Evolutionary conservation across 2,113 vertebrate species (phyloP).

Genomic region (Pandion haliaetus): DNA sequence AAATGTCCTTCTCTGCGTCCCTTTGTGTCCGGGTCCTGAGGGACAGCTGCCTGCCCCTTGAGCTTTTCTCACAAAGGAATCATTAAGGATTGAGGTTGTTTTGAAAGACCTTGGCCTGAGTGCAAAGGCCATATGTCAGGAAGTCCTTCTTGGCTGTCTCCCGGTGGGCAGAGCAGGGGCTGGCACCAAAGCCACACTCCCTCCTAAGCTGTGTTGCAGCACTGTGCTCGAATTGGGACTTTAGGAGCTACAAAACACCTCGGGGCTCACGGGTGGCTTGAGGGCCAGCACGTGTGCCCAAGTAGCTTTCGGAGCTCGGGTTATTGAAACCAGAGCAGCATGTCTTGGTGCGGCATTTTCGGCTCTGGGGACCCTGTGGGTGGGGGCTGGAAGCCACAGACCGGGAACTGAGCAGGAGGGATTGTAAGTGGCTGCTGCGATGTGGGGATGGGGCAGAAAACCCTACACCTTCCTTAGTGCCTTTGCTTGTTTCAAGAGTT

Average conservation of each 20-base stretch:
- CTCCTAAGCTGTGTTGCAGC: accelerated
- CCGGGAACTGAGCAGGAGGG: background rate
- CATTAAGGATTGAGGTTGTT: background rate
- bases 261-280: background rate
- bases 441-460: background rate
- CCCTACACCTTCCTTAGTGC: too few relatives aligned
- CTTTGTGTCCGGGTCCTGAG: accelerated
- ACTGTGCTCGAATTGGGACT: background rate
- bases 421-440: background rate
- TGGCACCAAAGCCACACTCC: background rate
- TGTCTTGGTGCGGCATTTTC: accelerated
- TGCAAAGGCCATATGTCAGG: accelerated
- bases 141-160: background rate
- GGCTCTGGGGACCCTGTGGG: accelerated
- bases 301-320: accelerated
- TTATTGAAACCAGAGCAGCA: background rate
- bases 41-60: background rate
- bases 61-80: background rate
- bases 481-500: background rate
- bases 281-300: background rate
- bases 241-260: background rate
- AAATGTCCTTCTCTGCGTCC: background rate
- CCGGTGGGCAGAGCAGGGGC: background rate
- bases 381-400: background rate
- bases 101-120: background rate